phyloP scores from a whole-genome alignment of 2,797 vertebrate genomes.

The Brachyalestes nurse region DNA sequence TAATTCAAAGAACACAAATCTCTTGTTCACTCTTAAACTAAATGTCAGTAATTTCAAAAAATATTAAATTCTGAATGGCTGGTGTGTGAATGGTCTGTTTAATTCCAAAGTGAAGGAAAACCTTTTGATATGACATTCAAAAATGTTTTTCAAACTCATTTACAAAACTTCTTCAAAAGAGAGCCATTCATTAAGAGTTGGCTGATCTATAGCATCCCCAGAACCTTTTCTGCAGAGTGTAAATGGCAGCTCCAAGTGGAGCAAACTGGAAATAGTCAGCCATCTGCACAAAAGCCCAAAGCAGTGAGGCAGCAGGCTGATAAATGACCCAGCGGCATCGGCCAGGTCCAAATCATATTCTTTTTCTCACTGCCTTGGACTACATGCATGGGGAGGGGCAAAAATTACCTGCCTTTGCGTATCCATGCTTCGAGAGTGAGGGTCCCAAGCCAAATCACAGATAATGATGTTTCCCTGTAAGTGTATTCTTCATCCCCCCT shows the following conservation, averaged over 20 bases:
- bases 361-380: slow-evolving; percentile 40
- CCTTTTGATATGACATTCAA: too few species aligned
- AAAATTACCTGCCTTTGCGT: slow-evolving; percentile 60
- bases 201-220: background rate
- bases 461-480: slow-evolving; percentile 71
- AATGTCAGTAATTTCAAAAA: too few species aligned
- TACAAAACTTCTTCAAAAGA: background rate
- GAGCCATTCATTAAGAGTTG: background rate
- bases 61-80: too few species aligned
- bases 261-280: slow-evolving; percentile 65
- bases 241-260: slow-evolving; percentile 46
- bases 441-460: slow-evolving; percentile 59
- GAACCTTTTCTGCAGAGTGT: background rate
- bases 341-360: slow-evolving; percentile 66
- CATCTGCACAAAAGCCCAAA: slow-evolving; percentile 64
- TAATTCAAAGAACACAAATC: too few species aligned
- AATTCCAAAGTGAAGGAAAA: too few species aligned
- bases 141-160: too few species aligned
- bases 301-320: slow-evolving; percentile 65
- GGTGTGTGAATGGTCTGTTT: too few species aligned
- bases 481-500: slow-evolving; percentile 58
- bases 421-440: slow-evolving; percentile 54
- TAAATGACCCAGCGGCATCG: slow-evolving; percentile 67
- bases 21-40: too few species aligned
- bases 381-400: slow-evolving; percentile 38